phyloP scores from a whole-genome alignment of 2,113 vertebrate genomes.

The Cryptomyrus ogoouensis region DNA sequence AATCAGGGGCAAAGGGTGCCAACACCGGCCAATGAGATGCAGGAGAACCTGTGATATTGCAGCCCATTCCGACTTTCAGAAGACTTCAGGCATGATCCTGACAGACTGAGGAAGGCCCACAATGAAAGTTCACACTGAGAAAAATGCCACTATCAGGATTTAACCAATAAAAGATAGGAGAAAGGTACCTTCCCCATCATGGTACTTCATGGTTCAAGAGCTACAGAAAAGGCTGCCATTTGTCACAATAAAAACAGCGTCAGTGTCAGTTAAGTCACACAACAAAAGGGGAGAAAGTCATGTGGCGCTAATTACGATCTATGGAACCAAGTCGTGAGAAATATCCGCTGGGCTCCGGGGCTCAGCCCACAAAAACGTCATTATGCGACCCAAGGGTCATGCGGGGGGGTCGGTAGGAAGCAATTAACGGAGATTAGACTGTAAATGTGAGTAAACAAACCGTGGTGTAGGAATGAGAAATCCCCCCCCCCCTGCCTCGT shows the following conservation, averaged over 20 bases:
- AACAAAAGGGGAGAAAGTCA: background rate
- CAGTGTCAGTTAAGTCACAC: background rate
- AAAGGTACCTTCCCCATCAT: background rate
- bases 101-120: background rate
- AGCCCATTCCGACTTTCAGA: background rate
- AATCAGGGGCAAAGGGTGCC: background rate
- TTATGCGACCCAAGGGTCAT: background rate
- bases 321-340: constrained; percentile 15
- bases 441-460: background rate
- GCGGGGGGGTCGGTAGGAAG: background rate
- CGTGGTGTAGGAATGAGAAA: background rate
- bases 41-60: background rate
- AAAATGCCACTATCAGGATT: background rate
- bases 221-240: background rate
- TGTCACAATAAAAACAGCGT: background rate
- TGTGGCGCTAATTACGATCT: background rate
- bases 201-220: background rate
- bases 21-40: background rate
- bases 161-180: background rate
- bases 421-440: background rate
- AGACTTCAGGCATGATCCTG: background rate
- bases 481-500: background rate
- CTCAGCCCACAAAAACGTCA: constrained; percentile 10
- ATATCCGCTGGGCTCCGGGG: background rate
- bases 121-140: background rate